Percentiles rank a stretch among this genome's conserved stretches.
Conservation (phyloP, 2,113 vertebrate genomes). For the Corythaixoides concolor region DNA sequence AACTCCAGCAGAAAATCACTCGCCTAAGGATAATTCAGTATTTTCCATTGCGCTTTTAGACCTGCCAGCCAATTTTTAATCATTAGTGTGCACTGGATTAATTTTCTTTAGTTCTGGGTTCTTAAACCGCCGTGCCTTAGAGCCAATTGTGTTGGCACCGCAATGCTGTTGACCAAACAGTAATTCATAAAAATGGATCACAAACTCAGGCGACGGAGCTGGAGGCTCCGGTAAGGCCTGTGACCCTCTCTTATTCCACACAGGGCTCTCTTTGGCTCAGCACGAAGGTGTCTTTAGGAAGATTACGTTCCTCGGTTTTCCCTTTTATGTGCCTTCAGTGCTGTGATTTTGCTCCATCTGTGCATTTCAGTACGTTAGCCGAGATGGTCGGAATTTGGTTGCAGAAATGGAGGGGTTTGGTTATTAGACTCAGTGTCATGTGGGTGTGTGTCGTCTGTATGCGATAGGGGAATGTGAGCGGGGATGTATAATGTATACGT, state of each 20-base stretch:
- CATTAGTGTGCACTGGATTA: not conserved
- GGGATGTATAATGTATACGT: not conserved
- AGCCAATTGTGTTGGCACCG: not conserved
- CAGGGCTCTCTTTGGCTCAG: not conserved
- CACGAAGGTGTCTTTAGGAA: not conserved
- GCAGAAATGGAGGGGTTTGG: not conserved
- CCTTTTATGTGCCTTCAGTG: not conserved
- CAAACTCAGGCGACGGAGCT: not conserved
- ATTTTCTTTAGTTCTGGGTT: not conserved
- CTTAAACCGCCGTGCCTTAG: not conserved
- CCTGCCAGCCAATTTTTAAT: not conserved
- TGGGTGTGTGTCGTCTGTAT: rapidly evolving
- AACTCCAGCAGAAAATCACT: not conserved
- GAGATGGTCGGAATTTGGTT: not conserved
- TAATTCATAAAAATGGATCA: not conserved
- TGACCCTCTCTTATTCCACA: not conserved
- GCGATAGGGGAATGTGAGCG: not conserved
- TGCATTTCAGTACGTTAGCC: rapidly evolving
- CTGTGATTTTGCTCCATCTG: not conserved
- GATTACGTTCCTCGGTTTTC: not conserved
- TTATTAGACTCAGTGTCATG: not conserved
- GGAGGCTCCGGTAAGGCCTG: not conserved
- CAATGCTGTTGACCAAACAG: not conserved
- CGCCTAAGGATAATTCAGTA: not conserved
- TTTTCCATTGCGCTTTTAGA: not conserved